Base-by-base conservation (phyloP, 2,797 vertebrate genomes). In the Bradypodion ventrale region DNA sequence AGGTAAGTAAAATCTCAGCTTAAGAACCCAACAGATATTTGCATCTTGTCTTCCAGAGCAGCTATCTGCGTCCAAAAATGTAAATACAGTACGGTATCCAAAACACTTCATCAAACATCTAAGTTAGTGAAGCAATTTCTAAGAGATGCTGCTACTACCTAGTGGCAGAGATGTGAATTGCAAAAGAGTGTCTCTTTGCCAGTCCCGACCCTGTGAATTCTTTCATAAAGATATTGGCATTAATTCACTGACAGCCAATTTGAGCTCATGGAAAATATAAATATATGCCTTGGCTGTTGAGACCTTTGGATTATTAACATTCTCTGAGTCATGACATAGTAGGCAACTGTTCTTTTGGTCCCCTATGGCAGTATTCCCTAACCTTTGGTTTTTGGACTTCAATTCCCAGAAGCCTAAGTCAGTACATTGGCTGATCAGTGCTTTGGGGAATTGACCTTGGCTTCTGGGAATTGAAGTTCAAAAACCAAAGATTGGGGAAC, bases 141-240 rank as follows among this genome's bases (percentile, higher is more conserved):
- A 29, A n/a, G 0, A 80, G 80, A n/a, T 86, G 93, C 86, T 94
- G 89, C 91, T 83, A 91, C 93, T 92, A 88, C 89, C 93, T 94
- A 87, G 83, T 93, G 93, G 92, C 65, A 82, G 83, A 23, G 89
- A 87, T 74, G 49, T n/a, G 91, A 92, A 94, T 29, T 93, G 89
- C 90, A 80, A 0, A n/a, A 56, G 40, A 5, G 21, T 29, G 5
- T 23, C 21, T 32, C 19, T 5, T 3, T 0, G 1, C 19, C 27
- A 59, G 27, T 59, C 3, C 5, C 19, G 23, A 8, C 60, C 52
- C 21, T 19, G 16, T 52, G 13, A 56, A 56, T 21, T 56, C 72
- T 73, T 80, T 59, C 52, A 3, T 32, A 56, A 69, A 9, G n/a
- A 8, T 19, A 13, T n/a, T 82, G 69, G 80, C 69, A 63, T 12